phyloP scores from a whole-genome alignment of 2,113 vertebrate genomes.

The Salvelinus fontinalis region DNA sequence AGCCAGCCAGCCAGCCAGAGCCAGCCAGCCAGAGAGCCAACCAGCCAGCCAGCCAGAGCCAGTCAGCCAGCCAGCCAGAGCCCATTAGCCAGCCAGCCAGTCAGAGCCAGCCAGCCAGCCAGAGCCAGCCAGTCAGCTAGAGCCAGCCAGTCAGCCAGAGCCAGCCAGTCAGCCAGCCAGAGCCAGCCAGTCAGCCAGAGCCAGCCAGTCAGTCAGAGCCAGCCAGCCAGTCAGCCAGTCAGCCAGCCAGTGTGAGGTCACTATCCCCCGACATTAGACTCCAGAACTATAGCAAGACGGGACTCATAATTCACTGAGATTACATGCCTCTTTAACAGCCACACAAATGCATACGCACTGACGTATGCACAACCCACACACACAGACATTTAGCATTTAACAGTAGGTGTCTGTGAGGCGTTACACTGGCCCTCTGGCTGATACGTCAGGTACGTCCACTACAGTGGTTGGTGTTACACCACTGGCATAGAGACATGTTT shows the following conservation, averaged over 20 bases:
- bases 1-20: no score
- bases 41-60: no score
- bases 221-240: no score
- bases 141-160: no score
- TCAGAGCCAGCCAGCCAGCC: no score
- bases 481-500: not conserved
- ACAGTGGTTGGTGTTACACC: not conserved
- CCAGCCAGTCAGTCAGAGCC: no score
- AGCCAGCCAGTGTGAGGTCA: not conserved
- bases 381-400: conserved; percentile 54
- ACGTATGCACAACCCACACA: conserved; percentile 16
- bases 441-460: conserved; percentile 29
- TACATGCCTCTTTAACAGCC: not conserved
- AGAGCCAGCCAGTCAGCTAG: no score
- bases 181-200: no score
- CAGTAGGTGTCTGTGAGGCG: conserved; percentile 43
- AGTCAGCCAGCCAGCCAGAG: no score
- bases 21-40: no score
- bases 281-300: not conserved
- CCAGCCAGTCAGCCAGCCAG: no score
- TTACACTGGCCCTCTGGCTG: conserved; percentile 13
- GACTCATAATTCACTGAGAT: not conserved
- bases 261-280: not conserved
- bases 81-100: no score
- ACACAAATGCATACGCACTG: conserved; percentile 14